Percentiles rank a stretch among this genome's conserved stretches.
Conservation (phyloP, 2,113 vertebrate species). For the Syngnathus typhle region DNA sequence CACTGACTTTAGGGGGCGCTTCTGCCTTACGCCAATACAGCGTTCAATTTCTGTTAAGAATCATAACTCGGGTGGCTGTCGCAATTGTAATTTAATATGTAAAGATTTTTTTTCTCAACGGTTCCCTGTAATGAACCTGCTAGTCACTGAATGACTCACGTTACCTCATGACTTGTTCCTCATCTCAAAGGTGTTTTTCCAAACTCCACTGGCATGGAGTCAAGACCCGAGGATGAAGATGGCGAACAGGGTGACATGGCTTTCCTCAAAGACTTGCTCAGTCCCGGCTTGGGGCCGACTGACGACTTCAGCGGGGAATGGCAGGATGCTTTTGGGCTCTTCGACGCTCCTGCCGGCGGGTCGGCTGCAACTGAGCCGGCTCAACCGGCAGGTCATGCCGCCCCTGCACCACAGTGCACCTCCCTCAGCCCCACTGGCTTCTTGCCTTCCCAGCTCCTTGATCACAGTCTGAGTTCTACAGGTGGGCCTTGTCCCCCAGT, state of each 20-base stretch:
- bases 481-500: constrained; percentile 46
- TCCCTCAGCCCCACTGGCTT: constrained; percentile 66
- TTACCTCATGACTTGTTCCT: neutral
- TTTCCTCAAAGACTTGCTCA: constrained; percentile 76
- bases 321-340: constrained; percentile 68
- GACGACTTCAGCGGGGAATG: constrained; percentile 66
- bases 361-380: neutral
- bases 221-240: constrained; percentile 59
- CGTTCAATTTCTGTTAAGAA: neutral
- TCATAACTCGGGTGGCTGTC: neutral
- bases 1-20: neutral
- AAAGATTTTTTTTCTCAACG: no score
- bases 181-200: constrained; percentile 23
- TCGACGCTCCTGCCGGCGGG: constrained; percentile 38
- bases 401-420: constrained; percentile 45
- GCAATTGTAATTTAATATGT: no score
- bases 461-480: constrained; percentile 74
- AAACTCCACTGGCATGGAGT: constrained; percentile 13
- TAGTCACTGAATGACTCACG: no score
- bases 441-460: constrained; percentile 81
- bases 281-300: constrained; percentile 48
- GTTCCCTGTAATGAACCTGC: no score
- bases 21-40: neutral
- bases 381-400: neutral
- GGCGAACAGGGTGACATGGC: constrained; percentile 73